Base-by-base conservation (phyloP, 2,797 vertebrate species). In the Argentina silus region DNA sequence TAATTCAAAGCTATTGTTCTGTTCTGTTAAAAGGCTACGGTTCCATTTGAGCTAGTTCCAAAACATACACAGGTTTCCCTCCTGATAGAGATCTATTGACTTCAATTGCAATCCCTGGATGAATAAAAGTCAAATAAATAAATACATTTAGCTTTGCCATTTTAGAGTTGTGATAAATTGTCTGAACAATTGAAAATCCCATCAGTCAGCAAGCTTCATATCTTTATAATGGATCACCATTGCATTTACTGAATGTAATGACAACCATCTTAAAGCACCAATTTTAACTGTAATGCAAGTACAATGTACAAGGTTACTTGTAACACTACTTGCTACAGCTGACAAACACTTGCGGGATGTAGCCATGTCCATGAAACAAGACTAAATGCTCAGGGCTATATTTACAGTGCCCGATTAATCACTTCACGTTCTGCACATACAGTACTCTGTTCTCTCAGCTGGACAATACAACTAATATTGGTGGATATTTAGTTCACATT, bases 401-500 rank as follows among this genome's bases (percentile, higher is more conserved):
- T 21, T 36, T 1, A 14, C 15, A 3, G 27, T 12, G 6, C 51
- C 15, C 6, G 7, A 17, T 53, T 12, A 42, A 36, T 36, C 59
- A 36, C 12, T 27, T 23, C 21, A 60, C 57, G 0, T 60, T 60
- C 19, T 3, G 19, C 56, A 17, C 15, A 27, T 10, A 51, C 27
- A 36, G 27, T 36, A 36, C 27, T 2, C 2, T 51, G 50, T 4
- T 51, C 50, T 59, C 56, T 59, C 21, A 60, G 51, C 60, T 72
- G 63, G 76, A 55, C 71, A 84, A 75, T 79, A 83, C 73, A 80
- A 70, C 81, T 21, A 57, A 57, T 19, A 56, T 57, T 60, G 21
- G 57, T 21, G 3, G 12, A n/a, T 60, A 60, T 5, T 72, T 55
- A 11, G 10, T 3, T n/a, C 14, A 36, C 42, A 50, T 42, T 36